Evolutionary conservation across 2,888 invertebrate species (phyloP), one percentile per base, ranked within the genome.

Genomic region (Drosophila flavopinicola): DNA sequence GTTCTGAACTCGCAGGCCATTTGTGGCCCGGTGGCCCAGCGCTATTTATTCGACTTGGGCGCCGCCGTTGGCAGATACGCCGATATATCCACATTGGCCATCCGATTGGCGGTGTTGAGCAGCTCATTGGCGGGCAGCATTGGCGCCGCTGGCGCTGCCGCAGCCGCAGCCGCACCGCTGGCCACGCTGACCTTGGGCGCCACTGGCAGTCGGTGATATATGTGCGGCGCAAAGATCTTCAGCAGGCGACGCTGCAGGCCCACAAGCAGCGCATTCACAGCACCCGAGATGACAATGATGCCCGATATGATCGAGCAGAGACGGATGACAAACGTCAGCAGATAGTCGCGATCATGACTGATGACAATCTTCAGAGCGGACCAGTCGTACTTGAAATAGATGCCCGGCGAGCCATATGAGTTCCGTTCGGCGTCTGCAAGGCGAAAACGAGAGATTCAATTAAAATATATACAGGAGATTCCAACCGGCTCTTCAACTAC

Each of bases 371-470:
- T 96, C 38, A 99, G 91, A 0, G 98, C 96, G 13, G 97, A 96
- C 92, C 97, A 95, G 85, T 99, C 98, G 90, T 99, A 99, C 90
- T 98, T 98, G 80, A 99, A 95, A 90, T 97, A 98, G 72, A 99
- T 95, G 17, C 99, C 99, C 0, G 98, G 97, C 15, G 97, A 95
- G 0, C 98, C 98, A 88, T 98, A 98, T 11, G 97, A 97, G 23
- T 97, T 98, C 88, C 93, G 93, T 24, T 91, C 91, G 53, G 94
- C 93, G 84, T 94, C 92, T 89, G 58, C 13, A 25, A 44, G 6
- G 6, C 1, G 11, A 11, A 30, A 7, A 33, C 13, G 6, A 35
- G 2, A 20, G 20, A 20, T 20, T 38, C 9, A 2, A 11, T 38
- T 23, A 38, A 9, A 2, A 20, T 20, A 20, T 20, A n/a, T n/a